Conservation (phyloP, 1,140 invertebrate genomes). For the Drosophila tani region DNA sequence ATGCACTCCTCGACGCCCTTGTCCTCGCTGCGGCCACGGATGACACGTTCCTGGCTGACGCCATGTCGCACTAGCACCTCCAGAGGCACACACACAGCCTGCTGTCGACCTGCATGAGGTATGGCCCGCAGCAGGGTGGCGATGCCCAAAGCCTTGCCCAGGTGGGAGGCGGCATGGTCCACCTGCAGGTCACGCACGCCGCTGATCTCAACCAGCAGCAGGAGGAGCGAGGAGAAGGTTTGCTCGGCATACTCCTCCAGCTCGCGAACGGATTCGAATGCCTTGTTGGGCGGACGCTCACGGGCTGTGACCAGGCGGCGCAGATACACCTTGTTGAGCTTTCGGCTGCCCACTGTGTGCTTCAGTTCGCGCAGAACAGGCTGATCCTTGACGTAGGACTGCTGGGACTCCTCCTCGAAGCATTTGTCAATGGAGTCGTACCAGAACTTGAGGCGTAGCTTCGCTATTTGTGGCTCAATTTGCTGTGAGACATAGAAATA, state of each 20-base stretch:
- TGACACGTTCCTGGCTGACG: constrained; percentile 91
- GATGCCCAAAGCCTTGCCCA: constrained; percentile 96
- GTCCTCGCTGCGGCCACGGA: constrained; percentile 87
- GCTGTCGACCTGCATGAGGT: constrained; percentile 65
- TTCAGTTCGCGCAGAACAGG: constrained; percentile 92
- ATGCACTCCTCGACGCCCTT: constrained; percentile 90
- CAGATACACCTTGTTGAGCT: constrained; percentile 90
- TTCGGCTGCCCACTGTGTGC: constrained; percentile 88
- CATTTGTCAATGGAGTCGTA: constrained; percentile 90
- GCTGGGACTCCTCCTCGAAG: constrained; percentile 86
- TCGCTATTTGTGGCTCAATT: constrained; percentile 89
- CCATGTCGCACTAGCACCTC: constrained; percentile 92
- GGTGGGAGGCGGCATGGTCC: constrained; percentile 95
- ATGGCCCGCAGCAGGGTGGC: constrained; percentile 88
- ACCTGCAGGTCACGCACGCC: constrained; percentile 90
- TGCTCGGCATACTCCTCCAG: constrained; percentile 94
- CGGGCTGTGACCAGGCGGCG: constrained; percentile 90
- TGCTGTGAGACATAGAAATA: constrained; percentile 85
- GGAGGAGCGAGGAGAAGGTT: constrained; percentile 91
- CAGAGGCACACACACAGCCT: constrained; percentile 87
- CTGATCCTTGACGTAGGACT: constrained; percentile 88
- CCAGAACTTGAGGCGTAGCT: constrained; percentile 95
- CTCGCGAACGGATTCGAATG: constrained; percentile 88
- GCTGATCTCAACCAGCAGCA: constrained; percentile 90
- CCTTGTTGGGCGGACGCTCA: constrained; percentile 87